Conservation (phyloP, 2,888 invertebrate species). For the Synanthedon tipuliformis region DNA sequence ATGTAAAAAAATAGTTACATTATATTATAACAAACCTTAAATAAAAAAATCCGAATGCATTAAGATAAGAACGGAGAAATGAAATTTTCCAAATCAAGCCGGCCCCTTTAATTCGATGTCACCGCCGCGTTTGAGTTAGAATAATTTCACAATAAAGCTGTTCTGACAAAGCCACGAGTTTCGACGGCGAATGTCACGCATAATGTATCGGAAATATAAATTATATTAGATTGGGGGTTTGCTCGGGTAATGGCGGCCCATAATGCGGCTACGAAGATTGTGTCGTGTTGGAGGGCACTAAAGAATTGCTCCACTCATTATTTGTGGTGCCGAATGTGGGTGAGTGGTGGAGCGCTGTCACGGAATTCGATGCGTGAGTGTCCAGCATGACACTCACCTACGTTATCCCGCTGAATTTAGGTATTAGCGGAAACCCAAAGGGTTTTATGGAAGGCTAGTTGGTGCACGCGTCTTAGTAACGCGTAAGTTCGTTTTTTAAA, state of each 20-base stretch:
- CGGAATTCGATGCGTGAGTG: constrained; percentile 20
- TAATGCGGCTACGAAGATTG: constrained; percentile 20
- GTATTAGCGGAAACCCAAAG: no score
- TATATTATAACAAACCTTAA: constrained; percentile 21
- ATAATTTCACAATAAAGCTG: constrained; percentile 37
- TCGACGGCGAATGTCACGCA: constrained; percentile 34
- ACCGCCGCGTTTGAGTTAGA: constrained; percentile 23
- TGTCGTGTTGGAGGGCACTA: constrained; percentile 48
- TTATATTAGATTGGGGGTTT: constrained; percentile 48
- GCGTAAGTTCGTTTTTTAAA: no score
- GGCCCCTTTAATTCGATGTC: constrained; percentile 33
- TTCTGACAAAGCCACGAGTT: constrained; percentile 28
- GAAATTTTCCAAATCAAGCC: constrained; percentile 33
- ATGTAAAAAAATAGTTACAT: constrained; percentile 7
- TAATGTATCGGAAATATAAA: constrained; percentile 53
- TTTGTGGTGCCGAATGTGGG: constrained; percentile 33
- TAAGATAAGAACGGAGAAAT: constrained; percentile 39
- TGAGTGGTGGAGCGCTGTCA: constrained; percentile 34
- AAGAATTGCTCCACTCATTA: constrained; percentile 49
- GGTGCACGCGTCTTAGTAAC: no score
- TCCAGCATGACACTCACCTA: constrained; percentile 8
- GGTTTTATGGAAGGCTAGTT: no score
- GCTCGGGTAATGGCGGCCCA: constrained; percentile 26
- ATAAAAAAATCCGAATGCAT: constrained; percentile 26
- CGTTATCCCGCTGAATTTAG: constrained; percentile 1